phyloP scores from a whole-genome alignment of 2,797 vertebrate genomes.

The Sebastes kiyomatsui region DNA sequence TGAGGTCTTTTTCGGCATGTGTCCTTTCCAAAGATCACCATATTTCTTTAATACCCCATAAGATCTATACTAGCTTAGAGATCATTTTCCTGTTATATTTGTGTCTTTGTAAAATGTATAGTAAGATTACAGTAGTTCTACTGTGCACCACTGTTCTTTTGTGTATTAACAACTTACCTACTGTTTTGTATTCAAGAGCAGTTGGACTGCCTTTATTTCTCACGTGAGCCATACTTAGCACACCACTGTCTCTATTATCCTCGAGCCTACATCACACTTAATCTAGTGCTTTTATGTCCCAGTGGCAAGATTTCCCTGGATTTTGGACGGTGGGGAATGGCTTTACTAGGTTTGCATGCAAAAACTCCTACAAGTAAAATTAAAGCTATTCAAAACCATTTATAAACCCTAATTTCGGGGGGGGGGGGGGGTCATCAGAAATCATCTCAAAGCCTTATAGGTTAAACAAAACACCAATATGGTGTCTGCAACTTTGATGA shows the following conservation, averaged over 20 bases:
- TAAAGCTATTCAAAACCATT: background rate
- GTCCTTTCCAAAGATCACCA: background rate
- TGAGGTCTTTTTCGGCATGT: background rate
- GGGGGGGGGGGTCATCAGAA: background rate
- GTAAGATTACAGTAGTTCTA: constrained; percentile 38
- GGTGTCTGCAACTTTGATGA: background rate
- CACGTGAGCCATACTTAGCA: constrained; percentile 10
- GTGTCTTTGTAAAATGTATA: constrained; percentile 14
- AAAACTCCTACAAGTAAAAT: background rate
- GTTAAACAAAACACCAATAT: background rate
- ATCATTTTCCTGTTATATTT: background rate
- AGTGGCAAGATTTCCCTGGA: background rate
- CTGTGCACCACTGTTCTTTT: constrained; percentile 18
- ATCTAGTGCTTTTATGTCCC: background rate
- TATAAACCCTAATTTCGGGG: background rate
- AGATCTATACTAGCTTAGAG: background rate
- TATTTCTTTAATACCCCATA: background rate
- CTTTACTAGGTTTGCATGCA: background rate
- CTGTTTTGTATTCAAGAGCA: constrained; percentile 32
- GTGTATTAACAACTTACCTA: constrained; percentile 16
- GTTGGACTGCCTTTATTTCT: constrained; percentile 12
- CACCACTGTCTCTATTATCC: constrained; percentile 16
- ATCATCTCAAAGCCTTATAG: background rate
- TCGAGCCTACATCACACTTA: background rate
- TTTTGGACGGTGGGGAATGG: background rate